phyloP scores from a whole-genome alignment of 2,113 vertebrate genomes.

The Camelus bactrianus region DNA sequence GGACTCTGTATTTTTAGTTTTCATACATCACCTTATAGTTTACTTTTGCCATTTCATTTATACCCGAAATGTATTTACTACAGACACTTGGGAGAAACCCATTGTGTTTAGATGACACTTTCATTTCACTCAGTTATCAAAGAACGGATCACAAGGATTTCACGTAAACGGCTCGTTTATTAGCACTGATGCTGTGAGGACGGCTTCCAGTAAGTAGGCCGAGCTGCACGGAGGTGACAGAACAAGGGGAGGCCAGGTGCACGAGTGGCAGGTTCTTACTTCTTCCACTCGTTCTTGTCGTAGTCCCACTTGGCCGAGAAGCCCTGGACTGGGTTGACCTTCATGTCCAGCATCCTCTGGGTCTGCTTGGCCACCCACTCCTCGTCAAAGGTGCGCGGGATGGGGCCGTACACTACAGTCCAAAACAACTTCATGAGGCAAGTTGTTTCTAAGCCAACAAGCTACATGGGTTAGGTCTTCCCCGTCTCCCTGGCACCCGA shows the following conservation, averaged over 20 bases:
- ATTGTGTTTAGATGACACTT: background rate
- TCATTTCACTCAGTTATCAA: background rate
- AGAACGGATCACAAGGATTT: background rate
- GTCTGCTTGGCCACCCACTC: constrained; percentile 93
- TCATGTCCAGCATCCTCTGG: constrained; percentile 96
- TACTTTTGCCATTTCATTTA: background rate
- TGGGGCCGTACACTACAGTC: constrained; percentile 90
- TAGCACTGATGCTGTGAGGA: constrained; percentile 86
- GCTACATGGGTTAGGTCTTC: background rate
- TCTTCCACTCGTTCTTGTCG: constrained; percentile 97
- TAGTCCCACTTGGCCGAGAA: constrained; percentile 95
- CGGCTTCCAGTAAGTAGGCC: constrained; percentile 87
- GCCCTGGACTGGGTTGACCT: constrained; percentile 92
- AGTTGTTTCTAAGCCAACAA: background rate
- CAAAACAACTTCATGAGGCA: background rate
- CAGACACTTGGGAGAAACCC: background rate
- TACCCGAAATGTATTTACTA: background rate
- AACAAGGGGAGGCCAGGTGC: constrained; percentile 62
- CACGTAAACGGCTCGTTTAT: constrained; percentile 90
- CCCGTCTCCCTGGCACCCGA: background rate
- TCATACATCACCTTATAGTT: background rate
- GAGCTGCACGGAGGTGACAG: constrained; percentile 77
- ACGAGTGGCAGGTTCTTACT: constrained; percentile 85
- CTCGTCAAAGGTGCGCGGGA: constrained; percentile 91
- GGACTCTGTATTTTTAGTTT: background rate